A percentile compares a stretch with the other conserved stretches of the same genome.
phyloP scores from a whole-genome alignment of 2,888 invertebrate species.

The Anorthoa munda region DNA sequence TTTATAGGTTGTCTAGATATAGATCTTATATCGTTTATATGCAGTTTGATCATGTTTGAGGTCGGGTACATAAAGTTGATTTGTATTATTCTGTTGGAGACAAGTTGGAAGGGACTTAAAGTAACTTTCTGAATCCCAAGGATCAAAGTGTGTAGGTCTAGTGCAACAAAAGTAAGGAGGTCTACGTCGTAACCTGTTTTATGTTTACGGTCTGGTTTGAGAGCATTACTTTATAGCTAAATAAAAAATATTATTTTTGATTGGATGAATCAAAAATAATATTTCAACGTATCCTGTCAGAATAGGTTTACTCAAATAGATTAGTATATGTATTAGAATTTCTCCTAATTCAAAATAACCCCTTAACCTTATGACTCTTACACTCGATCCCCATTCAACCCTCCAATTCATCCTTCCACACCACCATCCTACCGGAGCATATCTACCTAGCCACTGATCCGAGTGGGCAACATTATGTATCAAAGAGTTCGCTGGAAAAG shows the following conservation, averaged over 20 bases:
- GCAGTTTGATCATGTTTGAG: conserved; percentile 61
- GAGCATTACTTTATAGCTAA: conserved; percentile 65
- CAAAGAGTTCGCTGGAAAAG: neutral
- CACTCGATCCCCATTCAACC: neutral
- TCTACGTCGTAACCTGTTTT: conserved; percentile 64
- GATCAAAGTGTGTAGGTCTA: conserved; percentile 60
- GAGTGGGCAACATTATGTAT: neutral
- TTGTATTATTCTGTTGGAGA: conserved; percentile 58
- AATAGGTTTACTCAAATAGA: neutral
- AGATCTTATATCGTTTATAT: conserved; percentile 43
- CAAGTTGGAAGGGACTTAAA: conserved; percentile 68
- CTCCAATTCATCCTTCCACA: neutral
- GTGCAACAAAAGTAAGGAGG: conserved; percentile 48
- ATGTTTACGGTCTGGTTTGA: conserved; percentile 59
- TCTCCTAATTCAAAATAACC: neutral
- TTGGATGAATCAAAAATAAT: too few relatives aligned
- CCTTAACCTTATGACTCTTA: neutral
- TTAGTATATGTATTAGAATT: neutral
- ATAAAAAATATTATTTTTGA: conserved; percentile 58
- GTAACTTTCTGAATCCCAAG: conserved; percentile 70
- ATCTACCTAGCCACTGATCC: neutral
- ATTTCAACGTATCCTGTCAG: neutral
- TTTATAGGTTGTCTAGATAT: too few relatives aligned
- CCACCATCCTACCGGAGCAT: neutral
- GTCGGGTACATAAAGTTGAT: conserved; percentile 62